phyloP scores from a whole-genome alignment of 2,113 vertebrate species.

The Dolichotis patagonum region DNA sequence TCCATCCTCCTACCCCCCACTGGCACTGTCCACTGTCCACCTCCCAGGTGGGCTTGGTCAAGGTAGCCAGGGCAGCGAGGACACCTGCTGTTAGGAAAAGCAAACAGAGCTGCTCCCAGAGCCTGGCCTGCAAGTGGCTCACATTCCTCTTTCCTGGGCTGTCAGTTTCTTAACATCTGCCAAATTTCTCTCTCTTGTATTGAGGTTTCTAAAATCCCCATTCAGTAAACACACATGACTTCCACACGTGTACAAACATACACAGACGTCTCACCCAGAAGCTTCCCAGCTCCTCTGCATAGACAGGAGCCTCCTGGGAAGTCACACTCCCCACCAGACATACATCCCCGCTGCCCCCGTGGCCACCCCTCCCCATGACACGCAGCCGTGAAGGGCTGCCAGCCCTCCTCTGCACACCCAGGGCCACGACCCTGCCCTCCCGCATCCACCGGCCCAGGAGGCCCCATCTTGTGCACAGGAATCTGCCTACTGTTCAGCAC shows the following conservation, averaged over 20 bases:
- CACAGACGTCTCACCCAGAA: conserved; percentile 63
- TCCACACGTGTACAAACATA: conserved; percentile 81
- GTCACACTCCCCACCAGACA: conserved; percentile 58
- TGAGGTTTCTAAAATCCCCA: conserved; percentile 77
- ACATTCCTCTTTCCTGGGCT: conserved; percentile 76
- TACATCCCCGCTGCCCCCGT: conserved; percentile 5
- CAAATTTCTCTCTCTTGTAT: conserved; percentile 77
- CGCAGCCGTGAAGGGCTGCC: conserved; percentile 46
- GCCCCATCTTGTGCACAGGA: background rate
- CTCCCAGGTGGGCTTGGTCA: conserved; percentile 36
- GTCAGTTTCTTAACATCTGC: conserved; percentile 78
- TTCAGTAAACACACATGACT: conserved; percentile 80
- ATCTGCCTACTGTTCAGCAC: background rate
- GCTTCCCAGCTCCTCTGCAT: conserved; percentile 9
- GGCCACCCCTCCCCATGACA: conserved; percentile 17
- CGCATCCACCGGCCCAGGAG: background rate
- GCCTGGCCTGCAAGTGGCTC: conserved; percentile 45
- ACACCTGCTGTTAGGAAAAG: conserved; percentile 83
- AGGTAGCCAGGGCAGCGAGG: conserved; percentile 68
- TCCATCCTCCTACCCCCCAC: background rate
- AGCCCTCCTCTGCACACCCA: background rate
- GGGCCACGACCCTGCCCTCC: background rate
- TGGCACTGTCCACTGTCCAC: background rate
- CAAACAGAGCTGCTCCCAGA: conserved; percentile 58
- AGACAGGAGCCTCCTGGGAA: conserved; percentile 66